Base-by-base conservation (phyloP, 2,113 vertebrate species). In the Ailurus styani region DNA sequence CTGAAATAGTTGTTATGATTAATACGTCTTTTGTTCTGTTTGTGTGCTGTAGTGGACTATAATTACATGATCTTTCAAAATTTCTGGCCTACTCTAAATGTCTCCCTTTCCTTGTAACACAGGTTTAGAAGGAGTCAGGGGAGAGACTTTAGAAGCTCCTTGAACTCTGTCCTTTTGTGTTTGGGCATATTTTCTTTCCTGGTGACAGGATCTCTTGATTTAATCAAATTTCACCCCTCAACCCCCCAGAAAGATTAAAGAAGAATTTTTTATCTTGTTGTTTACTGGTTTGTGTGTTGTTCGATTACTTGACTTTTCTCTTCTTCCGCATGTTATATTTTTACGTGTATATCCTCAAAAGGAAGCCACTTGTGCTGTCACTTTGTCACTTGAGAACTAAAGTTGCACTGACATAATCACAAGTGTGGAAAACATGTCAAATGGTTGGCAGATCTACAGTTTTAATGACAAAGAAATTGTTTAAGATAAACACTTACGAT, bases 1-100 rank as follows among this genome's bases (percentile, higher is more conserved):
- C 96, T 97, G 85, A 95, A 96, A 37, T 88, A 64, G 81, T 91
- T 97, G 73, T 55, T 96, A 54, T 89, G 73, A 98, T 57, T 97
- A 97, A 81, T 96, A 72, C 86, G 84, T 97, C 82, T 95, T 73
- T 93, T 82, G 13, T 95, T 96, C 87, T 96, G 57, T 88, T 93
- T 91, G 29, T 97, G 55, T 95, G 95, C n/a, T 12, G 20, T 54
- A 45, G 52, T 94, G 57, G n/a, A 50, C 84, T 90, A 8, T 85
- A 96, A 81, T 90, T 94, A 89, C 77, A 72, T 57, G 29, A 90
- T 93, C 86, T 94, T 77, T 95, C 84, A 13, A 87, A 88, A 47
- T n/a, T 68, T 79, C 45, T n/a, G 27, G 68, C 70, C 34, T 40
- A 17, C 23, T 96, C 37, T 93, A 17, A 91, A 85, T 79, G 34